Conservation (phyloP, 2,113 vertebrate species). For the Ctenomys sociabilis region DNA sequence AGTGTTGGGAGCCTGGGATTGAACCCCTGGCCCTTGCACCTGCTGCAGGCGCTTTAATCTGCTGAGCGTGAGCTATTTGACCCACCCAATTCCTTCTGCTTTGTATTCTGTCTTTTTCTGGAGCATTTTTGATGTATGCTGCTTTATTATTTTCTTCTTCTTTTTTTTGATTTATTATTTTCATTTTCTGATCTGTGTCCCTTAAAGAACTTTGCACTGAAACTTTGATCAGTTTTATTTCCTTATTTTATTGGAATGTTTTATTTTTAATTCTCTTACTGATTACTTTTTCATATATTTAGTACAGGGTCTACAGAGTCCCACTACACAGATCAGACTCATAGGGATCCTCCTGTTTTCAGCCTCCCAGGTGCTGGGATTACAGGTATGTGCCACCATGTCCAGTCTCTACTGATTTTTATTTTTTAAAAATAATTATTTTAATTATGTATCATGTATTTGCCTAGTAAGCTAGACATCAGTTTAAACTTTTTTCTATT, state of each 20-base stretch:
- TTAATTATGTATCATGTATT: neutral
- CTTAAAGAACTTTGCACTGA: neutral
- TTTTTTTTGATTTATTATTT: neutral
- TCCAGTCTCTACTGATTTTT: neutral
- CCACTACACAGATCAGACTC: too few relatives aligned
- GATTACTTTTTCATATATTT: too few relatives aligned
- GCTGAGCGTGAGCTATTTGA: too few relatives aligned
- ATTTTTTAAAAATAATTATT: neutral
- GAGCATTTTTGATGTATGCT: neutral
- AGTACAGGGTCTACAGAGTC: too few relatives aligned
- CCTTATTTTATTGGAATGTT: neutral
- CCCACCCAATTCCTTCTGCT: neutral
- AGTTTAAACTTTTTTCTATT: neutral
- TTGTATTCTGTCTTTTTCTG: neutral
- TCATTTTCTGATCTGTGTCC: neutral
- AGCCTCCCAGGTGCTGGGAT: too few relatives aligned
- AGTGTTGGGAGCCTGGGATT: too few relatives aligned
- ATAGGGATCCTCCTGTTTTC: too few relatives aligned
- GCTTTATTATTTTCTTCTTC: neutral
- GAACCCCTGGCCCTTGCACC: too few relatives aligned
- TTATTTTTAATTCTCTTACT: neutral
- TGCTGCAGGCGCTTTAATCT: too few relatives aligned
- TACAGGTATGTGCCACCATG: too few relatives aligned
- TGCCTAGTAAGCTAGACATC: neutral
- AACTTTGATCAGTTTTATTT: neutral